Conservation (phyloP, 2,113 vertebrate genomes). For the Carassius auratus region DNA sequence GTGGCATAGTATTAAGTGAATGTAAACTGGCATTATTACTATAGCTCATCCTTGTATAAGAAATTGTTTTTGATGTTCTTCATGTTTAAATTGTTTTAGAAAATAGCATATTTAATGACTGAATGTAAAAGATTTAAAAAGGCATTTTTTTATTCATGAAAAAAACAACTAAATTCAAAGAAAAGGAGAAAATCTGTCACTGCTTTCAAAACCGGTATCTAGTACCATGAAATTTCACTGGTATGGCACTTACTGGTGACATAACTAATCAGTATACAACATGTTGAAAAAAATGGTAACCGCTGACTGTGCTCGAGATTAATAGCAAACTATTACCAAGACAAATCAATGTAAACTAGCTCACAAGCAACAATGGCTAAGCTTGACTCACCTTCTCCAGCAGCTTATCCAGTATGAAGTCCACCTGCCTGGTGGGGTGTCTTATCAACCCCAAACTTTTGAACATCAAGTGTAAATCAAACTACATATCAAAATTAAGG, state of each 20-base stretch:
- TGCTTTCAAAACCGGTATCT: no score
- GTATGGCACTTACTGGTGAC: neutral
- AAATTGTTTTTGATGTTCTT: neutral
- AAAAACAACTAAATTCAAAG: no score
- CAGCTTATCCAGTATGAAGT: constrained; percentile 90
- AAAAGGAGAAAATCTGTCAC: no score
- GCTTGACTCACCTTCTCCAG: constrained; percentile 77
- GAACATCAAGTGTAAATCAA: neutral
- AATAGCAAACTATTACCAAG: neutral
- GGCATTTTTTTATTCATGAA: no score
- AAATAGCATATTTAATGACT: no score
- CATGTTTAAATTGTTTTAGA: neutral
- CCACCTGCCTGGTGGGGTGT: constrained; percentile 84
- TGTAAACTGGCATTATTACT: neutral
- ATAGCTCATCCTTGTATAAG: neutral
- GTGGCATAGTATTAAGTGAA: neutral
- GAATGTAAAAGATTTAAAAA: no score
- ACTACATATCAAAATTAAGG: neutral
- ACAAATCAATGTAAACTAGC: neutral
- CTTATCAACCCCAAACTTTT: no score
- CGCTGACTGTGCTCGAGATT: neutral
- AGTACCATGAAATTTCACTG: neutral
- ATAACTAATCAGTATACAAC: neutral
- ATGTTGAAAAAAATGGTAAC: neutral
- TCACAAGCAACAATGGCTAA: neutral